Evolutionary conservation across 2,797 vertebrate species (phyloP).

Genomic region (Eospalax fontanierii): DNA sequence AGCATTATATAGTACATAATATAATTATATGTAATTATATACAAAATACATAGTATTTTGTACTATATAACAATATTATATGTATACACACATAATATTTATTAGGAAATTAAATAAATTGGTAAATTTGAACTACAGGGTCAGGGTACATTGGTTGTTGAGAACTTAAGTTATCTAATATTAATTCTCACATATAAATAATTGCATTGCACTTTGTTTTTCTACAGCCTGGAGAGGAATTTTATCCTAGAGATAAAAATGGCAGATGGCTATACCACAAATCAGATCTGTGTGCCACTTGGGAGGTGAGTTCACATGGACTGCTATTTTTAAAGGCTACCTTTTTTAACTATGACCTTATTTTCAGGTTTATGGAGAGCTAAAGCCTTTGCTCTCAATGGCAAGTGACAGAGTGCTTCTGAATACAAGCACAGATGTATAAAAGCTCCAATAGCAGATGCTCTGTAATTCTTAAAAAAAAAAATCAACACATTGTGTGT

Average conservation of each 20-base stretch:
- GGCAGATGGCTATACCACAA: slow-evolving; percentile 94
- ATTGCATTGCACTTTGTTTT: slow-evolving; percentile 3
- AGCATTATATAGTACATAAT: neutral
- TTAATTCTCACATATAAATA: slow-evolving; percentile 46
- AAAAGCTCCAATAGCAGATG: neutral
- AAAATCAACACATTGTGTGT: too few relatives aligned
- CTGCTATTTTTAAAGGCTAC: neutral
- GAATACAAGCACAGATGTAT: neutral
- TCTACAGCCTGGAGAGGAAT: slow-evolving; percentile 93
- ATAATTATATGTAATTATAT: neutral
- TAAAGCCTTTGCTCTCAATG: neutral
- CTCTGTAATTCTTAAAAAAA: neutral
- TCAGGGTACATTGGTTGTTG: neutral
- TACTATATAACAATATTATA: neutral
- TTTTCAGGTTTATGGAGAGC: neutral
- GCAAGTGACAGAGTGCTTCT: neutral
- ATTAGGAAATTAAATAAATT: slow-evolving; percentile 21
- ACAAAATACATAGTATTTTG: neutral
- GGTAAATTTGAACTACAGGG: slow-evolving; percentile 16
- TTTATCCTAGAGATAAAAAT: slow-evolving; percentile 93
- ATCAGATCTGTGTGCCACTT: slow-evolving; percentile 95
- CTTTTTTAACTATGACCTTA: neutral
- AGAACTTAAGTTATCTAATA: slow-evolving; percentile 55
- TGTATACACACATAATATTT: neutral
- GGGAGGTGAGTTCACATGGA: slow-evolving; percentile 93